Conservation (phyloP, 2,888 invertebrate genomes). For the Plebejus anna region DNA sequence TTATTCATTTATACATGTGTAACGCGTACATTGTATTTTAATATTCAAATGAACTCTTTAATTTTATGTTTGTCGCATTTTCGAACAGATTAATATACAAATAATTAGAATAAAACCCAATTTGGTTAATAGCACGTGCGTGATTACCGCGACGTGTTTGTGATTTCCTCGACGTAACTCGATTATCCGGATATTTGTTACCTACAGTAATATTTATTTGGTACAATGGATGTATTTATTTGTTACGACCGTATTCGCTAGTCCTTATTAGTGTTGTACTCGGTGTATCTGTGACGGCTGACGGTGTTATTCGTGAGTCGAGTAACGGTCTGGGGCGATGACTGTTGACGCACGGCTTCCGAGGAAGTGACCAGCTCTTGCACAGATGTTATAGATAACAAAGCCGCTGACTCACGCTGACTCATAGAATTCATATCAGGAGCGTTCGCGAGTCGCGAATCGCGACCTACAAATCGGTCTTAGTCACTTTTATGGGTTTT, state of each 20-base stretch:
- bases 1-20: constrained; percentile 21
- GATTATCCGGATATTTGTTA: background rate
- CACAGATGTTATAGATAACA: constrained; percentile 61
- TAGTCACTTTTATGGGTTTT: constrained; percentile 25
- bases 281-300: constrained; percentile 28
- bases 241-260: background rate
- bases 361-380: constrained; percentile 50
- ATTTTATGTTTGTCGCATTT: background rate
- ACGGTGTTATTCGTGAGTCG: constrained; percentile 37
- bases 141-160: background rate
- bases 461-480: constrained; percentile 21
- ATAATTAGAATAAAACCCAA: background rate
- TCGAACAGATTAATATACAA: background rate
- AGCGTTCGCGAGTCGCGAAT: constrained; percentile 33
- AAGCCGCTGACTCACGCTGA: constrained; percentile 61
- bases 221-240: constrained; percentile 14
- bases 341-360: constrained; percentile 68
- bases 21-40: constrained; percentile 27
- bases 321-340: constrained; percentile 71
- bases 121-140: background rate
- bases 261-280: constrained; percentile 20
- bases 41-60: constrained; percentile 25
- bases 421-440: constrained; percentile 53
- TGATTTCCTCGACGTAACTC: background rate
- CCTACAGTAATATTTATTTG: background rate